Evolutionary conservation across 2,113 vertebrate genomes (phyloP).

Genomic region (Rhadina sibilatrix): DNA sequence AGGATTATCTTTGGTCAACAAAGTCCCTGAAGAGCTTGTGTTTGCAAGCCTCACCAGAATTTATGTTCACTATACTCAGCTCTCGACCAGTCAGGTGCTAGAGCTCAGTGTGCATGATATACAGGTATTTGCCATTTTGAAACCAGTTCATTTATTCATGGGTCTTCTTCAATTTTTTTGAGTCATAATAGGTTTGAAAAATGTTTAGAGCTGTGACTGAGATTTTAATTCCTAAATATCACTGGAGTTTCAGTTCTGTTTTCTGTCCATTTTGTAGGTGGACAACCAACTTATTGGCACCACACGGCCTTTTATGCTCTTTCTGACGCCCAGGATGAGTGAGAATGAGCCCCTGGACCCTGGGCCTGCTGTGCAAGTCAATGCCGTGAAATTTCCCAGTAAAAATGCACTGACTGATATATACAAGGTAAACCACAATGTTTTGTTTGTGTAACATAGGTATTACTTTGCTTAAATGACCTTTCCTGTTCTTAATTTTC

Average conservation of each 20-base stretch:
- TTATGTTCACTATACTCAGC: constrained; percentile 86
- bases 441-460: not conserved
- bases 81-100: constrained; percentile 83
- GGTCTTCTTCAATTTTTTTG: not conserved
- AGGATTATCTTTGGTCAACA: constrained; percentile 93
- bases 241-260: not conserved
- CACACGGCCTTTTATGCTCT: constrained; percentile 91
- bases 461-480: not conserved
- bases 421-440: constrained; percentile 84
- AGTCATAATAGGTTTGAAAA: not conserved
- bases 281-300: constrained; percentile 96
- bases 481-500: not conserved
- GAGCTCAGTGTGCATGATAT: constrained; percentile 90
- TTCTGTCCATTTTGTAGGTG: constrained; percentile 73
- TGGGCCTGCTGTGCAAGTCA: constrained; percentile 88
- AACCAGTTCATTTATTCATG: not conserved
- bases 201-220: not conserved
- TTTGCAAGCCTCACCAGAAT: constrained; percentile 88
- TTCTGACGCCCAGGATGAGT: constrained; percentile 79
- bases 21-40: constrained; percentile 91
- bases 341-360: constrained; percentile 78
- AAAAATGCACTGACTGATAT: constrained; percentile 90
- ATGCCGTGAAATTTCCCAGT: constrained; percentile 91
- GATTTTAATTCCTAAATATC: not conserved
- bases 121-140: constrained; percentile 78